A percentile compares a stretch with the other conserved stretches of the same genome.
Conservation (phyloP, 2,113 vertebrate genomes). For the Meriones unguiculatus region DNA sequence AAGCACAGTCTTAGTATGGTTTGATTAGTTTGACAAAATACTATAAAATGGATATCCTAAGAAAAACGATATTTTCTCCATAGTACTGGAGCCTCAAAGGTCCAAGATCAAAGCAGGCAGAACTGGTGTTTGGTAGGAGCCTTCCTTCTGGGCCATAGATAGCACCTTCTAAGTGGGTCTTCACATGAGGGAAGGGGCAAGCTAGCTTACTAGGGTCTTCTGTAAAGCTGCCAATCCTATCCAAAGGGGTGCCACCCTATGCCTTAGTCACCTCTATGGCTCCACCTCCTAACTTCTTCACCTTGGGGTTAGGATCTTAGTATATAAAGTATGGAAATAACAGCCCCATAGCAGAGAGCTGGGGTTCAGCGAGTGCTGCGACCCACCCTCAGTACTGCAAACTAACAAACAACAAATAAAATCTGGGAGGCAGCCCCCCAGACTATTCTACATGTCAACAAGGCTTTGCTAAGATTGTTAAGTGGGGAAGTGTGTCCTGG, state of each 20-base stretch:
- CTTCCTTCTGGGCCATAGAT: background rate
- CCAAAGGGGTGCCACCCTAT: background rate
- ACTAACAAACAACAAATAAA: background rate
- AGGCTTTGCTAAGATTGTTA: background rate
- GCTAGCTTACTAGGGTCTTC: background rate
- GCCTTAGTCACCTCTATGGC: background rate
- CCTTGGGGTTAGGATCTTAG: background rate
- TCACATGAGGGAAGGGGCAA: background rate
- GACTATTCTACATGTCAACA: background rate
- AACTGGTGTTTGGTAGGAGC: background rate
- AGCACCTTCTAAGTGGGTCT: background rate
- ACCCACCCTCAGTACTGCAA: background rate
- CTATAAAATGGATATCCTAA: background rate
- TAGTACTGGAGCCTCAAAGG: background rate
- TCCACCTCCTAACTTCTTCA: background rate
- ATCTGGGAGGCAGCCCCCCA: background rate
- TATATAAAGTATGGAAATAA: background rate
- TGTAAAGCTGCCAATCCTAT: background rate
- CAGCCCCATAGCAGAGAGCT: background rate
- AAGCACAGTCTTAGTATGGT: background rate
- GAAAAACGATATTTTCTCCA: background rate
- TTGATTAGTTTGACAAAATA: background rate
- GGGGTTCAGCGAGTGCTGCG: background rate
- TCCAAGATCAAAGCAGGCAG: background rate
- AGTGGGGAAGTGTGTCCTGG: background rate